Percentiles rank a stretch among this genome's conserved stretches.
phyloP scores from a whole-genome alignment of 2,888 invertebrate genomes.

The Campoplex capitator region DNA sequence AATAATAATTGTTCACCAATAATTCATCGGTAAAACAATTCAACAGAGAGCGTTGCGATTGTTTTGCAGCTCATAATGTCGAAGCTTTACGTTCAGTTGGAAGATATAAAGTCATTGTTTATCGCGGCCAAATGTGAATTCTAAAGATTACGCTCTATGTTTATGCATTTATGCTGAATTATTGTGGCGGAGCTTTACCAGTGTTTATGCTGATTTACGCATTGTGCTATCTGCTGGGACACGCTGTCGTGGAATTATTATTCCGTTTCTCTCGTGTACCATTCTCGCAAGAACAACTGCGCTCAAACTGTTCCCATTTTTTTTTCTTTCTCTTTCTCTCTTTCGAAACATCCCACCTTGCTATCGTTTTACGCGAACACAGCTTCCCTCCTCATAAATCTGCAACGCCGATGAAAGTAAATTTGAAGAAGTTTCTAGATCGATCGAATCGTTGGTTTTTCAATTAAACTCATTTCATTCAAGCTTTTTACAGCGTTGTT shows the following conservation, averaged over 20 bases:
- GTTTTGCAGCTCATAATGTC: constrained; percentile 59
- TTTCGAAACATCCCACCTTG: not conserved
- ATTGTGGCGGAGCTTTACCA: constrained; percentile 83
- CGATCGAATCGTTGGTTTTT: not conserved
- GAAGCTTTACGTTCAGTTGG: constrained; percentile 74
- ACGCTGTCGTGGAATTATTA: constrained; percentile 84
- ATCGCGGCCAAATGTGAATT: constrained; percentile 78
- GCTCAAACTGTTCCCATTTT: constrained; percentile 21
- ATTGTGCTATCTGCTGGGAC: constrained; percentile 84
- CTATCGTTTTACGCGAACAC: not conserved
- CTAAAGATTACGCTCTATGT: constrained; percentile 82
- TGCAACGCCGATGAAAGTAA: not conserved
- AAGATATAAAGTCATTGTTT: constrained; percentile 80
- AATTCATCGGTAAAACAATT: not conserved
- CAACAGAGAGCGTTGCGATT: not conserved
- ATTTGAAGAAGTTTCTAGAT: not conserved
- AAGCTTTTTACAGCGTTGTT: not conserved
- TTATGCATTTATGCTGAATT: constrained; percentile 84
- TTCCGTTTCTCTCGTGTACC: constrained; percentile 75
- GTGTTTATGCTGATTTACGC: constrained; percentile 85
- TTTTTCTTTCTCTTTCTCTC: not conserved
- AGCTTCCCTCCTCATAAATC: not conserved
- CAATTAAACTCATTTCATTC: not conserved
- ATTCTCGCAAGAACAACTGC: constrained; percentile 68
- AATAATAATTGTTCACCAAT: not conserved